Evolutionary conservation across 2,888 invertebrate species (phyloP).

Genomic region (Sepioteuthis lessoniana): DNA sequence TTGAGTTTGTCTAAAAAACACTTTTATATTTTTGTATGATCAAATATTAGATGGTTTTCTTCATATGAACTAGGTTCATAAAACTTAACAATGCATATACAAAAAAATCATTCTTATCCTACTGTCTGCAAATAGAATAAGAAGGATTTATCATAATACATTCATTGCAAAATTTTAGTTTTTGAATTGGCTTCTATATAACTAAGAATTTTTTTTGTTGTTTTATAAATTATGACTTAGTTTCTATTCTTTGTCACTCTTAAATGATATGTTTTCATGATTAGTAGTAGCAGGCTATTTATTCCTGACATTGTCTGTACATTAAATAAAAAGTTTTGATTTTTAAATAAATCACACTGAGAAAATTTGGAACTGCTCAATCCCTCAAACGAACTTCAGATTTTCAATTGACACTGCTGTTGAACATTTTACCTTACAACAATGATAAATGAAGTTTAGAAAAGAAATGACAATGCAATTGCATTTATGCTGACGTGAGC

Average conservation of each 20-base stretch:
- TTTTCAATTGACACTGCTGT: rapidly evolving
- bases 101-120: no score
- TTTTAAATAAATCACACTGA: neutral
- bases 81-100: no score
- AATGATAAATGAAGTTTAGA: neutral
- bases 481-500: neutral
- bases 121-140: no score
- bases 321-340: neutral
- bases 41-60: neutral
- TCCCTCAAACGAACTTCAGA: neutral
- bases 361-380: neutral
- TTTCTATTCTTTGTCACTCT: neutral
- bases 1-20: neutral
- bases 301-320: neutral
- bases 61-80: neutral
- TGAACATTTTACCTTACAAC: neutral
- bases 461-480: neutral
- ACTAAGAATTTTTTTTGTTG: neutral
- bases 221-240: neutral
- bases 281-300: neutral
- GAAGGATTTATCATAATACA: no score
- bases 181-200: neutral
- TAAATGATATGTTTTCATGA: neutral
- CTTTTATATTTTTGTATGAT: neutral
- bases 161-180: no score